Evolutionary conservation across 2,888 invertebrate species (phyloP), one percentile per base, ranked within the genome.

Genomic region (Xestia sexstrigata): DNA sequence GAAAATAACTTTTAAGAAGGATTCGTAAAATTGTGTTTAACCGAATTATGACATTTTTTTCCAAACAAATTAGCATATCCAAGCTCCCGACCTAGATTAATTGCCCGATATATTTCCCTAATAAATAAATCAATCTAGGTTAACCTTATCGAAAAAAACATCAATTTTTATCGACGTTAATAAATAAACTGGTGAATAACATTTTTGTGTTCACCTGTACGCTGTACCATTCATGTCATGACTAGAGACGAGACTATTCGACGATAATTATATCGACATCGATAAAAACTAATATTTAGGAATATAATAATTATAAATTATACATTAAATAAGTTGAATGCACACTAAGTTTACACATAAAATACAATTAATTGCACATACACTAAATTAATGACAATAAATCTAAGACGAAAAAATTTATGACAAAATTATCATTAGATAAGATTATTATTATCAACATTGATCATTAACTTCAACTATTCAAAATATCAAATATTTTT

Each of bases 361-460:
- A 94, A 95, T 94, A 95, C 93, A 95, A 94, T 92, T 92, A 95
- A 95, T 95, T 95, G 94, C 95, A 95, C 95, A 89, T 95, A 95
- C 92, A 94, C 95, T 95, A 95, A 96, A 95, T 94, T 93, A 95
- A 94, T 92, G 90, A 93, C 87, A 89, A 81, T 94, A 92, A 93
- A 90, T 91, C 94, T 95, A 95, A 89, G 92, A 95, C 95, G 94
- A 94, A 89, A 93, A 88, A 92, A 90, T 90, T 89, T 84, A 92
- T 91, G 89, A 92, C 84, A 78, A 95, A 95, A 94, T 93, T 93
- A 93, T 92, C 84, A 87, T 91, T 93, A 94, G 93, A 35, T 62
- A 62, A 35, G 93, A 93, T 94, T 88, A 90, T 91, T 82, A 86
- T 87, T 86, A 87, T 85, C 89, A 90, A 88, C 88, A 89, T 91